Evolutionary conservation across 2,113 vertebrate species (phyloP), one percentile per base, ranked within the genome.

Genomic region (Donacobius atricapilla): DNA sequence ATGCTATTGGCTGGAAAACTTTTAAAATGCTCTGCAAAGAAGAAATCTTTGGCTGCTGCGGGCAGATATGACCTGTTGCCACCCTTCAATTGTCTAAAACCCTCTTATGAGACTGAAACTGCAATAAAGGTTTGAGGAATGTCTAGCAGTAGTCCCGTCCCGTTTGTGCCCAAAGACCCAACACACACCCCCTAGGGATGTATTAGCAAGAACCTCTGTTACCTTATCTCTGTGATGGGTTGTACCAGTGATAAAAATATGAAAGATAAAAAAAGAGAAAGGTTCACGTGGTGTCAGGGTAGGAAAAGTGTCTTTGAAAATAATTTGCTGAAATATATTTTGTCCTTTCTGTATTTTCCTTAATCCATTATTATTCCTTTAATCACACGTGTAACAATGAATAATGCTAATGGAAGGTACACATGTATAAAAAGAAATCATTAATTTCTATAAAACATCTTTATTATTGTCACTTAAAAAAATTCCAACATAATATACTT

Each of bases 381-480:
- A 27, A 78, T 66, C 14, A 63, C 13, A 60, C 6, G 5, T 72
- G 50, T 86, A 92, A 84, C 31, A 66, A 2, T 39, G 60, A 88
- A 88, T 47, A 70, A 44, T 56, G 76, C 31, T 93, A 93, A 91
- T 68, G 40, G 65, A 93, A 90, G 63, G 93, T 39, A 63, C 42
- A 84, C 22, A 33, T 39, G 13, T 37, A 64, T 90, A 35, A 31
- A 93, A 96, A 87, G 63, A 91, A 85, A 66, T 61, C 21, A 96
- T 72, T 94, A 56, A 66, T 71, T 69, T 90, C 64, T 87, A 94
- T 58, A 95, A 92, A 87, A 72, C 16, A 35, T 47, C 31, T 64
- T 97, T 96, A 61, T 53, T 76, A 88, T 24, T 86, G 5, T 63
- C 47, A 93, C 70, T 92, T 69, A 44, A 96, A 96, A 69, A 93